A percentile compares a stretch with the other conserved stretches of the same genome.
Evolutionary conservation across 2,113 vertebrate genomes (phyloP).

Genomic region (Amphiprion percula): DNA sequence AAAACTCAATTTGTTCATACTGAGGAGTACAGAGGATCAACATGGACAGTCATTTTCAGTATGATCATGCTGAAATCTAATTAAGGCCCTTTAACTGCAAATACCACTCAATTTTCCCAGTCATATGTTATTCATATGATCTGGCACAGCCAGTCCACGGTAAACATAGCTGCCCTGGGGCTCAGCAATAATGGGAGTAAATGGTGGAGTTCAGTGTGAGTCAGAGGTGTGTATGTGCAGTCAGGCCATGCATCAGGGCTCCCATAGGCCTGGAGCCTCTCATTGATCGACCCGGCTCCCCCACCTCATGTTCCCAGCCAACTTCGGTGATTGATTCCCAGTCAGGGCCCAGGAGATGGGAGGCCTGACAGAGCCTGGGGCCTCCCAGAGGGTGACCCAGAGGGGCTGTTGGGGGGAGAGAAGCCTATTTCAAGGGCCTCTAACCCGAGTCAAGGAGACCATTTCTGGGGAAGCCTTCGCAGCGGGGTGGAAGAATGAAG

Average conservation of each 20-base stretch:
- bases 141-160: slow-evolving; percentile 20
- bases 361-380: slow-evolving; percentile 69
- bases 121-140: slow-evolving; percentile 67
- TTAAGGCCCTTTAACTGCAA: slow-evolving; percentile 49
- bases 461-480: slow-evolving; percentile 69
- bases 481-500: slow-evolving; percentile 48
- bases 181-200: slow-evolving; percentile 67
- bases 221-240: slow-evolving; percentile 68
- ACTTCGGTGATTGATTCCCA: slow-evolving; percentile 82
- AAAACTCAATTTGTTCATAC: not conserved
- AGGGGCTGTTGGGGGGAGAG: slow-evolving; percentile 46
- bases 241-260: slow-evolving; percentile 77
- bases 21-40: not conserved
- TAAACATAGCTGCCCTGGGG: slow-evolving; percentile 67
- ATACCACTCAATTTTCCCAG: slow-evolving; percentile 37
- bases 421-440: slow-evolving; percentile 70
- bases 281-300: slow-evolving; percentile 75
- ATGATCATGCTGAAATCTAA: slow-evolving; percentile 36
- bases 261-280: slow-evolving; percentile 74
- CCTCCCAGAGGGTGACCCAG: slow-evolving; percentile 74
- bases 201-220: slow-evolving; percentile 64
- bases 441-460: slow-evolving; percentile 67
- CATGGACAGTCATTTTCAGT: slow-evolving; percentile 9
- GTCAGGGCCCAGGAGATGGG: slow-evolving; percentile 81
- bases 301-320: slow-evolving; percentile 72